Base-by-base conservation (phyloP, 2,113 vertebrate genomes). In the Istiophorus platypterus region DNA sequence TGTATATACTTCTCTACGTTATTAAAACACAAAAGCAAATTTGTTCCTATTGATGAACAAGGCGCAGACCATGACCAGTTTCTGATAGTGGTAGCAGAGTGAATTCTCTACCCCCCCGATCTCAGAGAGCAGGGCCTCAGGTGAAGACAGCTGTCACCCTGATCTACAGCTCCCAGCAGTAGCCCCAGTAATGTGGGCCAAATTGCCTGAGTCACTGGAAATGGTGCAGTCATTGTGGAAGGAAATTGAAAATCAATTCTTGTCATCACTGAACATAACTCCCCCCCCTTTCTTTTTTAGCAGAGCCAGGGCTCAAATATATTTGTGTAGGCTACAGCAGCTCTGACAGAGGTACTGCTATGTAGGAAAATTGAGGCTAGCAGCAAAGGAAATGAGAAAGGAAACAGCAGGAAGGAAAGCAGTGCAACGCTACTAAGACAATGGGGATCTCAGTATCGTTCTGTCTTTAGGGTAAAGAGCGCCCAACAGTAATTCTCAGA, bases 201-300 rank as follows among this genome's bases (percentile, higher is more conserved):
- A 97, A 97, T 96, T 96, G 96, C 94, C 93, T 92, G 94, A 96
- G 95, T 95, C 95, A 94, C 94, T 95, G 89, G 95, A 95, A 92
- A 96, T 95, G 95, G 97, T 96, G 96, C 95, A 97, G 95, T 96
- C 96, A 96, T 97, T 97, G 96, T 94, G 95, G 92, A 96, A 96
- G 96, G 96, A 97, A 97, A 98, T 96, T 96, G 96, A 96, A 97
- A 97, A 97, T 98, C 96, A 97, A 97, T 97, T 97, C 95, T 95
- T 97, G 96, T 97, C 97, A 96, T 97, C 96, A 90, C 94, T 79
- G 92, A 92, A 95, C 95, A 95, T 95, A 95, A 95, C 82, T 88
- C 39, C 58, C 34, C 85, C 39, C 58, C 34, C 85, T 89, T 79
- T 95, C 95, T 84, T 74, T 57, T 95, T 95, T 93, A 95, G 91